These are phyloP conservation scores for Thunnus maccoyii DNA, from an alignment of 2,113 vertebrate species.

Conservation along the genomic window DNA sequence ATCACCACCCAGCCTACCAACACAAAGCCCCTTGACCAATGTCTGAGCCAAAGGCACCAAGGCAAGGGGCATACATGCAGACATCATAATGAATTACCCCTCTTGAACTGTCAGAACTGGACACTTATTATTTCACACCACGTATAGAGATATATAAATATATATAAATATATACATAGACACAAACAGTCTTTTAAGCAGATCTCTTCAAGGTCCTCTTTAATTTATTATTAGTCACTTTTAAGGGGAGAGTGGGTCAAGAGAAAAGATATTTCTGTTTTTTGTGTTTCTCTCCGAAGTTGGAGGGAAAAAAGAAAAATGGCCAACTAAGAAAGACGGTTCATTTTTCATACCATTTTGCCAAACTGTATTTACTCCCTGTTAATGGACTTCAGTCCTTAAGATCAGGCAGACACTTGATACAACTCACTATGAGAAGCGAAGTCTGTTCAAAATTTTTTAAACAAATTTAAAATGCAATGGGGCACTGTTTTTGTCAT, in stretches of 20 bases:
- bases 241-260: slow-evolving; percentile 73
- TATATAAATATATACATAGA: slow-evolving; percentile 84
- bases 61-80: slow-evolving; percentile 52
- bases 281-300: slow-evolving; percentile 54
- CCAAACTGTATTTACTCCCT: slow-evolving; percentile 78
- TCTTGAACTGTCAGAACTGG: slow-evolving; percentile 75
- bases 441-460: slow-evolving; percentile 50
- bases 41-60: slow-evolving; percentile 51
- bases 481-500: slow-evolving; percentile 62
- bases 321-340: slow-evolving; percentile 55
- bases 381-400: slow-evolving; percentile 70
- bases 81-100: slow-evolving; percentile 58
- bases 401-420: slow-evolving; percentile 54
- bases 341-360: slow-evolving; percentile 74
- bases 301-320: slow-evolving; percentile 43
- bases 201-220: slow-evolving; percentile 83
- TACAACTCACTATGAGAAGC: slow-evolving; percentile 40
- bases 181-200: slow-evolving; percentile 83
- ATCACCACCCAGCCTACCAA: slow-evolving; percentile 59
- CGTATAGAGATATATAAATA: slow-evolving; percentile 83
- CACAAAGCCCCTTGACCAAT: slow-evolving; percentile 51
- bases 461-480: slow-evolving; percentile 69
- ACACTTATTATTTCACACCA: slow-evolving; percentile 81
- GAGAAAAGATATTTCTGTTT: slow-evolving; percentile 61
- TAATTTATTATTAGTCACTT: slow-evolving; percentile 88